Percentiles rank a stretch among this genome's conserved stretches.
Evolutionary conservation across 2,888 invertebrate species (phyloP).

Genomic region (Cantharis nigra): DNA sequence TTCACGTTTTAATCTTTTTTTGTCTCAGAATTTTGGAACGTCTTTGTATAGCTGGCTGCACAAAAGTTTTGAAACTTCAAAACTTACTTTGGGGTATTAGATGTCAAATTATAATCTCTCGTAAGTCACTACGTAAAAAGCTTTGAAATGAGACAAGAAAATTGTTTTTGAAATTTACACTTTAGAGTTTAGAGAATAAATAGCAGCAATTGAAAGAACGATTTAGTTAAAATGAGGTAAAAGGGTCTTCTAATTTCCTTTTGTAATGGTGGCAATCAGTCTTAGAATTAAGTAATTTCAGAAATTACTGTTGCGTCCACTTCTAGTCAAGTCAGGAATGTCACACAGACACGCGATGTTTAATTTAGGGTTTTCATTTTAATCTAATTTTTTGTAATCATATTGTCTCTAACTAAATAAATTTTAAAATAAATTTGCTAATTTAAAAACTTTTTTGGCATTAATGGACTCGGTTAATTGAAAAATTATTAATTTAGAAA

Average conservation of each 20-base stretch:
- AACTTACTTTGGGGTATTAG: constrained; percentile 24
- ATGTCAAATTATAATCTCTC: constrained; percentile 29
- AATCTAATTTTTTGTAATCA: not conserved
- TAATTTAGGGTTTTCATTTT: constrained; percentile 8
- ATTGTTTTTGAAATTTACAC: constrained; percentile 25
- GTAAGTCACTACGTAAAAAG: constrained; percentile 7
- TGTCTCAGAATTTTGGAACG: constrained; percentile 11
- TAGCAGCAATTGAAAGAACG: constrained; percentile 17
- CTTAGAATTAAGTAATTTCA: constrained; percentile 31
- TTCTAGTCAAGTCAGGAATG: constrained; percentile 24
- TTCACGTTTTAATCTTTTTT: not conserved
- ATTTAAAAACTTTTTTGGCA: not conserved
- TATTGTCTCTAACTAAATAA: not conserved
- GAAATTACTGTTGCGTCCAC: constrained; percentile 25
- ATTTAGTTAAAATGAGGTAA: constrained; percentile 20
- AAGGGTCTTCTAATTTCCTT: constrained; percentile 14
- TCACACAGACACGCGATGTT: constrained; percentile 24
- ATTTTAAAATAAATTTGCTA: not conserved
- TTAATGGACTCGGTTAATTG: not conserved
- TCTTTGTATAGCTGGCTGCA: constrained; percentile 21
- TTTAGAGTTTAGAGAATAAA: constrained; percentile 13
- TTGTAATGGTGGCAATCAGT: constrained; percentile 25
- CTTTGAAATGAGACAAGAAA: constrained; percentile 23
- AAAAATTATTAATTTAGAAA: not conserved
- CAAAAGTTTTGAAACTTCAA: constrained; percentile 19